Base-by-base conservation (phyloP, 2,797 vertebrate genomes). In the Catostomus latipinnis region DNA sequence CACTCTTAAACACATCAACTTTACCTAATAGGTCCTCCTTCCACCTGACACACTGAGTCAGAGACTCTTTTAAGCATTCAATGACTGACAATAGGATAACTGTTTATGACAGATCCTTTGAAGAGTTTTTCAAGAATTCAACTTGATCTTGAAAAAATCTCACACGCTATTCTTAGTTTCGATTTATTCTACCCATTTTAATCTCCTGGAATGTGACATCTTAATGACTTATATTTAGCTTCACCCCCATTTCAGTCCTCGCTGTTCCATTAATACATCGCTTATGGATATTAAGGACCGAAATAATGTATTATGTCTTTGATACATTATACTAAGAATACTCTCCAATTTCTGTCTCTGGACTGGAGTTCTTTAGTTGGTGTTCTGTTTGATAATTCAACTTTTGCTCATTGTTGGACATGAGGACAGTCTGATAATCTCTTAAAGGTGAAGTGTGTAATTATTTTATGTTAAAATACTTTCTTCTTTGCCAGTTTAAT, bases 161-260 rank as follows among this genome's bases (percentile, higher is more conserved):
- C 22, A 72, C 57, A n/a, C 58, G 61, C 83, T 88, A 80, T 88
- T 86, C 61, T 81, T 83, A 81, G 76, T 56, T 49, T 73, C 65
- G 66, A 82, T 83, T 56, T 58, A 82, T 85, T 82, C 81, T 81
- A 77, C 78, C 85, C 85, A 74, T 78, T 89, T 88, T 79, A 80
- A 81, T 90, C 87, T 86, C 78, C 85, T 85, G n/a, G 75, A 91
- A 88, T 91, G 88, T 92, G 90, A 89, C 86, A 77, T 76, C 87
- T 87, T 89, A 71, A 78, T 91, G 2, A 67, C 14, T 66, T 93
- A 93, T 94, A 93, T 93, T 92, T 91, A 94, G 91, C 89, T 87
- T 77, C 82, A 81, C 87, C 90, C 86, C 86, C 81, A 84, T 87
- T 88, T 90, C 83, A 46, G 71, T 88, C 87, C 84, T 60, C 77